Evolutionary conservation across 2,888 invertebrate species (phyloP).

Genomic region (Drosophila hamatofila): DNA sequence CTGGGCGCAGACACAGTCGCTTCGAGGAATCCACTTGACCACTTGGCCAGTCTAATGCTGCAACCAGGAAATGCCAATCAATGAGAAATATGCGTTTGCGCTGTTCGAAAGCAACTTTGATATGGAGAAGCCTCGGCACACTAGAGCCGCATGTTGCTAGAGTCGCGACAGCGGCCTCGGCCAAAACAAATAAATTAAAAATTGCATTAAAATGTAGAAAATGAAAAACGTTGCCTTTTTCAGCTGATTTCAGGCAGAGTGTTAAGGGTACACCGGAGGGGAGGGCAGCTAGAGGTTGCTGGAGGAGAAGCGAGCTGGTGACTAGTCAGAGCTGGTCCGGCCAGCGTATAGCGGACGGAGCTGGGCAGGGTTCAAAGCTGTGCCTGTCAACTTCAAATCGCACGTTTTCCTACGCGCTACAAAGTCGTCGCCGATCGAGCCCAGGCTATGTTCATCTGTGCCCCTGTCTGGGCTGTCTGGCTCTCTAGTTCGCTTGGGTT

Average conservation of each 20-base stretch:
- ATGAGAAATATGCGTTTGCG: constrained; percentile 74
- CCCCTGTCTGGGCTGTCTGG: constrained; percentile 29
- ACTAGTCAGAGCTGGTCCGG: constrained; percentile 18
- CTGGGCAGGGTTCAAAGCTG: constrained; percentile 71
- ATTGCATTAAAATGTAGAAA: constrained; percentile 81
- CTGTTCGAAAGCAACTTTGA: constrained; percentile 46
- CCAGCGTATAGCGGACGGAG: constrained; percentile 22
- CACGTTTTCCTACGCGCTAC: constrained; percentile 80
- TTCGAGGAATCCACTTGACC: constrained; percentile 80
- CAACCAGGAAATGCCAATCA: constrained; percentile 82
- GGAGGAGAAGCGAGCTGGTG: constrained; percentile 6
- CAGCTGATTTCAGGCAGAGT: constrained; percentile 63
- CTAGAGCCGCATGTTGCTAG: constrained; percentile 32
- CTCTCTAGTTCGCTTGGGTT: constrained; percentile 17
- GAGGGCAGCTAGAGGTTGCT: not conserved
- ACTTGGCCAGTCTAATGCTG: constrained; percentile 75
- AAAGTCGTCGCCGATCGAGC: constrained; percentile 63
- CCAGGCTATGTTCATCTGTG: constrained; percentile 33
- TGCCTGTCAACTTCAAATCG: constrained; percentile 81
- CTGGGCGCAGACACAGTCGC: constrained; percentile 44
- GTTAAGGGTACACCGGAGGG: constrained; percentile 3
- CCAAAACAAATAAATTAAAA: constrained; percentile 82
- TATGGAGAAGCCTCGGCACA: constrained; percentile 49
- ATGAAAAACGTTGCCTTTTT: constrained; percentile 79
- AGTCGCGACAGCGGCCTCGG: constrained; percentile 46